phyloP scores from a whole-genome alignment of 2,797 vertebrate genomes.

The Ammospiza maritima region DNA sequence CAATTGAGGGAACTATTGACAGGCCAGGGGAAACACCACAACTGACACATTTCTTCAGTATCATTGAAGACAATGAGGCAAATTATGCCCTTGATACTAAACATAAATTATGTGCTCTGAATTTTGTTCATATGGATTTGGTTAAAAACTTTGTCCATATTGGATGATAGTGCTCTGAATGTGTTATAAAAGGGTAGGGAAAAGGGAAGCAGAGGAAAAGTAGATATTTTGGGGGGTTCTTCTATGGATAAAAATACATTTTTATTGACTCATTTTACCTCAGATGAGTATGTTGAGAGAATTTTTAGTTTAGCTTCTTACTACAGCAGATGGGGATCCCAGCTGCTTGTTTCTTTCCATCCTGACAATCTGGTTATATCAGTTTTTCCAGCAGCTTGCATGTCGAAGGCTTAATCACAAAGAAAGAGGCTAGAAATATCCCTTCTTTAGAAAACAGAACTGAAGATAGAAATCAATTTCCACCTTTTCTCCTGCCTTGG shows the following conservation, averaged over 20 bases:
- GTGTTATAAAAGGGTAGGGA: not conserved
- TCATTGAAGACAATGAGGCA: not conserved
- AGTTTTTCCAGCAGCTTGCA: slow-evolving; percentile 64
- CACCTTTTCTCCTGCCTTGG: not conserved
- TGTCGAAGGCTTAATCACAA: slow-evolving; percentile 13
- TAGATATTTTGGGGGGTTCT: not conserved
- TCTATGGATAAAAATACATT: not conserved
- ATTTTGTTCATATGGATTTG: not conserved
- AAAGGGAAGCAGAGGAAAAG: not conserved
- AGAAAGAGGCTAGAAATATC: slow-evolving; percentile 36
- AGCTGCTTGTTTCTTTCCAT: slow-evolving; percentile 65
- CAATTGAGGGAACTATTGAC: not conserved
- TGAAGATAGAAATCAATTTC: not conserved
- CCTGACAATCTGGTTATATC: slow-evolving; percentile 66
- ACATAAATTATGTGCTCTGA: not conserved
- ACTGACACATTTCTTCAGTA: not conserved
- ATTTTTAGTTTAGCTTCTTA: slow-evolving; percentile 60
- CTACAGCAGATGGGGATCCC: slow-evolving; percentile 66
- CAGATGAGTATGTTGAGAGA: slow-evolving; percentile 14
- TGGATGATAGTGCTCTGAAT: not conserved
- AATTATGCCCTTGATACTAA: not conserved
- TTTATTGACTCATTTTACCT: slow-evolving; percentile 60
- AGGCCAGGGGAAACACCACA: not conserved
- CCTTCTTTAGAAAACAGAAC: slow-evolving; percentile 28
- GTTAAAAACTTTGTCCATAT: not conserved